Evolutionary conservation across 2,113 vertebrate species (phyloP).

Genomic region (Psittacara wagleri): DNA sequence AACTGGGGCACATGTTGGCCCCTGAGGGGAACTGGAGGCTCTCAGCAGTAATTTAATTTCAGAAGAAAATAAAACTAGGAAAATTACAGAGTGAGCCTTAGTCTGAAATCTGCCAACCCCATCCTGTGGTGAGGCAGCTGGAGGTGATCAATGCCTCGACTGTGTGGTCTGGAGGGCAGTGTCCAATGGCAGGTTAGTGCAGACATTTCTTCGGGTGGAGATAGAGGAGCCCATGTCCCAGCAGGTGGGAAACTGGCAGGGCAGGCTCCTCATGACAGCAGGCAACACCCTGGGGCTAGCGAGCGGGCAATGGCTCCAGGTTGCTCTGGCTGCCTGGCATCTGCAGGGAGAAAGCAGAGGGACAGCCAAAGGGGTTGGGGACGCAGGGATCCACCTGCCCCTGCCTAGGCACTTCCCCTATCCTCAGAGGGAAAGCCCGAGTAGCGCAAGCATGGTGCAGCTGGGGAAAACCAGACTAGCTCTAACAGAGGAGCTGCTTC

Average conservation of each 20-base stretch:
- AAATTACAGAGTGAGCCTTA: background rate
- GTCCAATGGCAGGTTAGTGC: background rate
- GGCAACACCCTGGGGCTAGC: background rate
- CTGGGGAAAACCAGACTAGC: background rate
- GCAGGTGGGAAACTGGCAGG: background rate
- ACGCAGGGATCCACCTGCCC: background rate
- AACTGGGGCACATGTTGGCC: background rate
- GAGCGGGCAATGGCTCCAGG: background rate
- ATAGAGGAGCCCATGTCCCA: background rate
- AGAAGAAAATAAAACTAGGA: background rate
- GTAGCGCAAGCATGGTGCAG: background rate
- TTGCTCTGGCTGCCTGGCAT: background rate
- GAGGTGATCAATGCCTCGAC: background rate
- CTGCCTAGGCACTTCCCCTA: background rate
- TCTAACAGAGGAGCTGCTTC: no score
- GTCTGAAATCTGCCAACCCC: background rate
- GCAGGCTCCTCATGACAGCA: background rate
- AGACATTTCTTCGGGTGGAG: background rate
- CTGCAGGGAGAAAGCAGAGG: background rate
- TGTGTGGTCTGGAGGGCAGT: background rate
- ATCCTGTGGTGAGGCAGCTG: background rate
- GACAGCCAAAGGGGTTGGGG: background rate
- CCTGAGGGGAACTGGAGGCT: background rate
- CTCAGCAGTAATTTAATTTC: background rate
- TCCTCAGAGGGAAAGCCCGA: background rate